phyloP scores from a whole-genome alignment of 2,113 vertebrate species.

The Phrynosoma blainvillii region DNA sequence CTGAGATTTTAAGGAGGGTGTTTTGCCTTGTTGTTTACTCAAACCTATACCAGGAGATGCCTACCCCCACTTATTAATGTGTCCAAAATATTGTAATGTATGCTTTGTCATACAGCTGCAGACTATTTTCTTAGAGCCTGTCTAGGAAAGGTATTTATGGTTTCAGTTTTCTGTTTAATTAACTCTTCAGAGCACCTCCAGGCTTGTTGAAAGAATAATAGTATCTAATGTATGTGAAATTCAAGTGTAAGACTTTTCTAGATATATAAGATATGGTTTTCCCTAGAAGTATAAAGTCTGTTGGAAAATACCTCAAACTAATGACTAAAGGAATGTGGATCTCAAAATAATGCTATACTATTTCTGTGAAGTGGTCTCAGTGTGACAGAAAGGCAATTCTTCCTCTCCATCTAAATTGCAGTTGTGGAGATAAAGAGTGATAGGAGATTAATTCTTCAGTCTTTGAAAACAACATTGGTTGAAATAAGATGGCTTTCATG shows the following conservation, averaged over 20 bases:
- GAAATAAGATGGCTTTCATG: too few species aligned
- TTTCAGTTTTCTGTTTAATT: conserved; percentile 8
- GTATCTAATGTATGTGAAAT: background rate
- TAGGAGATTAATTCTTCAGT: background rate
- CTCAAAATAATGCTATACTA: background rate
- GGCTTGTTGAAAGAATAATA: background rate
- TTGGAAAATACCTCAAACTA: background rate
- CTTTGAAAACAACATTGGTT: background rate
- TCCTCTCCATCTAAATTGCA: background rate
- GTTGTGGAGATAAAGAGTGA: background rate
- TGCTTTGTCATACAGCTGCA: background rate
- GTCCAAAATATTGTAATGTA: background rate
- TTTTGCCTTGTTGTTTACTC: background rate
- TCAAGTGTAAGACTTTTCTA: background rate
- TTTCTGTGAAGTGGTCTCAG: background rate
- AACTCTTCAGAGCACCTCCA: background rate
- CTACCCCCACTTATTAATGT: background rate
- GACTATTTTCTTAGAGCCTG: background rate
- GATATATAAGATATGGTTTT: background rate
- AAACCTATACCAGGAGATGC: rapidly evolving
- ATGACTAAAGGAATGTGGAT: background rate
- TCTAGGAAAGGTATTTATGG: background rate
- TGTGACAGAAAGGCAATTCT: background rate
- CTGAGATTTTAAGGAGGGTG: too few species aligned
- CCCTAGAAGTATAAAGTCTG: background rate